Evolutionary conservation across 2,797 vertebrate genomes (phyloP), one percentile per base, ranked within the genome.

Genomic region (Enteromius anoplus): DNA sequence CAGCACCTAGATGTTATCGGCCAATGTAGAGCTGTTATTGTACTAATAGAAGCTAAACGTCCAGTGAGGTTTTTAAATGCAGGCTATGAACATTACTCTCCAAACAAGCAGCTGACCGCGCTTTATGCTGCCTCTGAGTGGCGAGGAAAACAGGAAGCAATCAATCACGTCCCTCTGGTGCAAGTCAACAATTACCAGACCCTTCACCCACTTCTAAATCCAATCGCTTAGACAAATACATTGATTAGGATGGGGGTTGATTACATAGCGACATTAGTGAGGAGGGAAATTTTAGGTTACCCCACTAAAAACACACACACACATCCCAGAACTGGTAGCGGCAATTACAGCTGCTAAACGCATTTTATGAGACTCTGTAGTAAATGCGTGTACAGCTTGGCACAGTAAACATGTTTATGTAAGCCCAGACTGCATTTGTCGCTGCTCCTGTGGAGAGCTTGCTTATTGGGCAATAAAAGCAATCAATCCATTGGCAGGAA

Each of bases 181-280:
- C 87, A 91, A 91, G 92, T 93, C 93, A 94, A 95, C 93, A 95
- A 94, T 94, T 93, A 93, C 88, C 86, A 78, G 87, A 91, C 89
- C 93, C 90, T 92, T 92, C 88, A 89, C 89, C 91, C 89, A 88
- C 89, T 88, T 90, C 89, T 80, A 92, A 91, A 94, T 91, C 90
- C 89, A 91, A 92, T 94, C 91, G 92, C 87, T 88, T 90, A 83
- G 84, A 91, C 89, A 90, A 88, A 92, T 55, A 81, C 90, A 94
- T 93, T 88, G 91, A 93, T 94, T 91, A 89, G 76, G 78, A 71
- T 37, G 66, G 60, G 83, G 86, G 85, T 84, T 87, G 49, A 70
- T 76, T 51, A 80, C 85, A 88, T 72, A 89, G 87, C 78, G 85
- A 84, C 86, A 89, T 80, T 84, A 89, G 49, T 0, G 8, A 55